Conservation (phyloP, 2,888 invertebrate genomes). For the Meteorus colon region DNA sequence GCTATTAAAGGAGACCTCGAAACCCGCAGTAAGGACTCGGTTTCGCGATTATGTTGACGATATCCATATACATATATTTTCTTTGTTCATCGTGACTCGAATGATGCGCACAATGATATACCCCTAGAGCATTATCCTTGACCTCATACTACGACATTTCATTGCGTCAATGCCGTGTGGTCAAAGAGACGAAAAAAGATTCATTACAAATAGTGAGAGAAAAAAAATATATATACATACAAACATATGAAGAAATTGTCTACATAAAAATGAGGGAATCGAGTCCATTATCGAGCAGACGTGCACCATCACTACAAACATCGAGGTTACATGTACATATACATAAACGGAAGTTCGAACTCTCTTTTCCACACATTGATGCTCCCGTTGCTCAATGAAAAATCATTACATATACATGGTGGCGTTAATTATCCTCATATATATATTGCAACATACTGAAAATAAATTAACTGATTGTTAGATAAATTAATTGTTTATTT, state of each 20-base stretch:
- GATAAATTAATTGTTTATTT: conserved; percentile 13
- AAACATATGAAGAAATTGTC: background rate
- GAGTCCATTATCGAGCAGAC: background rate
- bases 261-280: background rate
- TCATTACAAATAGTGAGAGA: background rate
- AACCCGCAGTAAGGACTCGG: background rate
- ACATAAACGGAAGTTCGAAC: conserved; percentile 8
- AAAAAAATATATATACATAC: background rate
- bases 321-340: background rate
- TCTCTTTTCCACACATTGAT: conserved; percentile 10
- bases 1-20: conserved; percentile 29
- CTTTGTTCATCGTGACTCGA: conserved; percentile 23
- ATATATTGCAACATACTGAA: background rate
- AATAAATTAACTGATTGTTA: conserved; percentile 13
- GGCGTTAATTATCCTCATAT: background rate
- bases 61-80: conserved; percentile 9
- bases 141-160: conserved; percentile 18
- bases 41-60: conserved; percentile 4
- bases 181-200: background rate
- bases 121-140: conserved; percentile 25
- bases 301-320: background rate
- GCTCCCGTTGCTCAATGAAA: conserved; percentile 25
- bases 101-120: conserved; percentile 20
- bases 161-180: conserved; percentile 4
- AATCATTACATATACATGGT: background rate